phyloP scores from a whole-genome alignment of 2,888 invertebrate species.

The Molorchus minor region DNA sequence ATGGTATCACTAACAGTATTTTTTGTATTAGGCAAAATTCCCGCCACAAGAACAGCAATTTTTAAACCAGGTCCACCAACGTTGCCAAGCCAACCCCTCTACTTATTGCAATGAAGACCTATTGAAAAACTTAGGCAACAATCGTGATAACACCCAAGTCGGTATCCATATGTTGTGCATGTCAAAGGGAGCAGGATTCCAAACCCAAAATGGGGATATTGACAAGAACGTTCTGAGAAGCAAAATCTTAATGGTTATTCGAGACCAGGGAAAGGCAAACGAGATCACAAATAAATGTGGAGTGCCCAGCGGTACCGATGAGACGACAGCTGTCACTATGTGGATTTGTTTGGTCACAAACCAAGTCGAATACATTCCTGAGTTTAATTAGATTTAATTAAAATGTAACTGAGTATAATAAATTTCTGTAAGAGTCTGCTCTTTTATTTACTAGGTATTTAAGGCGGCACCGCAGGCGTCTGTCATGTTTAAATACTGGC shows the following conservation, averaged over 20 bases:
- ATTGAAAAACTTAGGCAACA: not conserved
- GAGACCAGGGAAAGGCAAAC: not conserved
- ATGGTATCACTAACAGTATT: too few relatives aligned
- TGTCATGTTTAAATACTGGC: too few relatives aligned
- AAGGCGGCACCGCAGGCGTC: too few relatives aligned
- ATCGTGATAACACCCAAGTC: not conserved
- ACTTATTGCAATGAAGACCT: constrained; percentile 2
- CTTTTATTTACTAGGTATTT: too few relatives aligned
- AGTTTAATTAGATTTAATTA: not conserved
- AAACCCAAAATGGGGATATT: constrained; percentile 20
- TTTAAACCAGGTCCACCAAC: not conserved
- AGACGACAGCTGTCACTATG: constrained; percentile 11
- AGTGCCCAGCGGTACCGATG: constrained; percentile 13
- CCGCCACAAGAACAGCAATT: not conserved
- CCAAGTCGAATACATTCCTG: not conserved
- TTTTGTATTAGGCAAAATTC: constrained; percentile 1
- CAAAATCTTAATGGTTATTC: constrained; percentile 10
- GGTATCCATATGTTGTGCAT: constrained; percentile 28
- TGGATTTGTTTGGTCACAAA: constrained; percentile 3
- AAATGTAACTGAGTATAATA: too few relatives aligned
- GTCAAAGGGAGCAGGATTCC: constrained; percentile 15
- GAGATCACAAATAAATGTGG: constrained; percentile 22
- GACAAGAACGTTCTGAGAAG: constrained; percentile 18
- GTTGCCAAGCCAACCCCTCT: not conserved
- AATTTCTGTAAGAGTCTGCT: too few relatives aligned